Conservation (phyloP, 2,888 invertebrate genomes). For the Drosophila colorata region DNA sequence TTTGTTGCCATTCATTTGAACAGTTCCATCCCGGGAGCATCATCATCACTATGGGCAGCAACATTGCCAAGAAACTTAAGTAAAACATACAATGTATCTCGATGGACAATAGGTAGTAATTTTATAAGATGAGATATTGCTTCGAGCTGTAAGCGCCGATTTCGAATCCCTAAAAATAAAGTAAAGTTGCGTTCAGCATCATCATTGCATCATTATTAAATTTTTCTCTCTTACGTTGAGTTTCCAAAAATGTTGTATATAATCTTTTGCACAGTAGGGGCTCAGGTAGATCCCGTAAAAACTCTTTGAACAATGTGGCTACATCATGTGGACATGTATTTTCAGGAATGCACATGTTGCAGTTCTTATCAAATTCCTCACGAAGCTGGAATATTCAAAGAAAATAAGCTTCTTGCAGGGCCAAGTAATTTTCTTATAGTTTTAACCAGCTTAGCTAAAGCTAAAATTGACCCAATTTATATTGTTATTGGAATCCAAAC, state of each 20-base stretch:
- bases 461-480: no score
- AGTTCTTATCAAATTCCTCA: constrained; percentile 95
- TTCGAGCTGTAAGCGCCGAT: constrained; percentile 92
- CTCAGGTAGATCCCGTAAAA: constrained; percentile 96
- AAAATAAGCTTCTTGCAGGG: background rate
- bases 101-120: constrained; percentile 93
- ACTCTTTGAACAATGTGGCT: constrained; percentile 96
- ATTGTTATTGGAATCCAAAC: no score
- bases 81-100: constrained; percentile 93
- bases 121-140: constrained; percentile 93
- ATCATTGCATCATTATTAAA: background rate
- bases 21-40: constrained; percentile 63
- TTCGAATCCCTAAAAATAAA: constrained; percentile 89
- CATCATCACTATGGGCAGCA: constrained; percentile 80
- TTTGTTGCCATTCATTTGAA: constrained; percentile 90
- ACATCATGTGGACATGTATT: constrained; percentile 95
- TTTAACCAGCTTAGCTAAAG: no score
- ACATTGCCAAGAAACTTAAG: constrained; percentile 91
- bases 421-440: background rate
- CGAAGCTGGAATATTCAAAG: constrained; percentile 88
- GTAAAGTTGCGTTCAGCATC: background rate
- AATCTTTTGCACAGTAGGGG: constrained; percentile 95
- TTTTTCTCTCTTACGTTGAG: constrained; percentile 90
- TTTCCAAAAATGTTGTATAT: constrained; percentile 95
- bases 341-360: constrained; percentile 89